phyloP scores from a whole-genome alignment of 2,888 invertebrate genomes.

The Nowickia ferox region DNA sequence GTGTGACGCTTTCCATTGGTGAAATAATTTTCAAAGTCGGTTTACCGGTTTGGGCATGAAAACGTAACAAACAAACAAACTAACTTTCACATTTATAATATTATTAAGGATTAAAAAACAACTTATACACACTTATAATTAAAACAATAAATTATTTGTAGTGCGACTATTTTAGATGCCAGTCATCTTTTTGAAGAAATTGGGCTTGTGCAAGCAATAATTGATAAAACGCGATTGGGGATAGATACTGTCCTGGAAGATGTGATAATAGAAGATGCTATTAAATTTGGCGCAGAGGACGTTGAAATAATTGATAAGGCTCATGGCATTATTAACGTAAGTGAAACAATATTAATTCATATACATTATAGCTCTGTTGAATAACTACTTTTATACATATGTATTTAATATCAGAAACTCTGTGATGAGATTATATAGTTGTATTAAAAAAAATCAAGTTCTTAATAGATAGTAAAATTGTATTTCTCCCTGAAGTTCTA shows the following conservation, averaged over 20 bases:
- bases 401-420: no score
- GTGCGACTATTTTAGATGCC: constrained; percentile 82
- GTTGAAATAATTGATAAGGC: constrained; percentile 84
- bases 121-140: neutral
- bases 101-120: neutral
- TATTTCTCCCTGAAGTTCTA: no score
- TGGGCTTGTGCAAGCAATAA: constrained; percentile 85
- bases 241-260: constrained; percentile 83
- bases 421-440: no score
- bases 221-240: constrained; percentile 74
- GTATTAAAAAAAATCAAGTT: no score
- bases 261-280: constrained; percentile 87
- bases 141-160: neutral
- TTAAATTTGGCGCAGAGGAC: constrained; percentile 88
- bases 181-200: constrained; percentile 85
- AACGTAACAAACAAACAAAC: no score
- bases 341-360: neutral
- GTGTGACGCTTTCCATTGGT: no score
- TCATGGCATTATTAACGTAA: constrained; percentile 79
- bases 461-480: no score
- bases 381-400: no score
- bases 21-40: no score
- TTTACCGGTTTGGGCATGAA: no score
- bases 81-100: no score
- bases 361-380: no score